Percentiles rank a stretch among this genome's conserved stretches.
phyloP scores from a whole-genome alignment of 2,888 invertebrate species.

The Reticulitermes lucifugus region DNA sequence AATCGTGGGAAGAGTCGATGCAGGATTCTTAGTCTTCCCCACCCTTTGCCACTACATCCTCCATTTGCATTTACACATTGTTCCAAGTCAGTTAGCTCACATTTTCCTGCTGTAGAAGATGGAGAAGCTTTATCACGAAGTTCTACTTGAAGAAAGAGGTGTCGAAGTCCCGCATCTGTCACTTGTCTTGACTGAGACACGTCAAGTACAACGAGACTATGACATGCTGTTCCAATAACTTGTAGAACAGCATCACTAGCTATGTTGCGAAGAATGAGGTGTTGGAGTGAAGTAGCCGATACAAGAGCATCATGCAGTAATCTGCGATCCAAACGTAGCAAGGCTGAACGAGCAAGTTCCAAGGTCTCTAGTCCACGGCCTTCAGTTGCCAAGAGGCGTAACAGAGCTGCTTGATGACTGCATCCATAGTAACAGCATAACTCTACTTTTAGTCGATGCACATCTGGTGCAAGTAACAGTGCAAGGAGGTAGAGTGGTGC shows the following conservation, averaged over 20 bases:
- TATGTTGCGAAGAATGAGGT: slow-evolving; percentile 63
- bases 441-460: slow-evolving; percentile 61
- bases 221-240: slow-evolving; percentile 62
- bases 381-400: slow-evolving; percentile 61
- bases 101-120: slow-evolving; percentile 37
- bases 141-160: slow-evolving; percentile 62
- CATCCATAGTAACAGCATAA: slow-evolving; percentile 65
- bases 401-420: slow-evolving; percentile 63
- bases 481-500: slow-evolving; percentile 62
- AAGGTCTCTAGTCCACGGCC: slow-evolving; percentile 62
- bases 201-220: slow-evolving; percentile 61
- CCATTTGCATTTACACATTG: slow-evolving; percentile 32
- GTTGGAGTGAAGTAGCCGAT: slow-evolving; percentile 60
- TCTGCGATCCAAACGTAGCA: slow-evolving; percentile 62
- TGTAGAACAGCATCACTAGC: slow-evolving; percentile 62
- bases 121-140: slow-evolving; percentile 59
- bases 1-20: slow-evolving; percentile 50
- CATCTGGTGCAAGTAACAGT: slow-evolving; percentile 62
- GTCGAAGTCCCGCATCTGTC: slow-evolving; percentile 62
- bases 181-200: slow-evolving; percentile 64
- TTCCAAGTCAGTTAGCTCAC: slow-evolving; percentile 14
- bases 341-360: slow-evolving; percentile 62
- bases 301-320: slow-evolving; percentile 61
- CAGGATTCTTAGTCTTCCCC: slow-evolving; percentile 51
- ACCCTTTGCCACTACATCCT: slow-evolving; percentile 42